These are phyloP conservation scores for Lepidurus packardi DNA, from an alignment of 1,140 invertebrate species.

Conservation along the genomic window DNA sequence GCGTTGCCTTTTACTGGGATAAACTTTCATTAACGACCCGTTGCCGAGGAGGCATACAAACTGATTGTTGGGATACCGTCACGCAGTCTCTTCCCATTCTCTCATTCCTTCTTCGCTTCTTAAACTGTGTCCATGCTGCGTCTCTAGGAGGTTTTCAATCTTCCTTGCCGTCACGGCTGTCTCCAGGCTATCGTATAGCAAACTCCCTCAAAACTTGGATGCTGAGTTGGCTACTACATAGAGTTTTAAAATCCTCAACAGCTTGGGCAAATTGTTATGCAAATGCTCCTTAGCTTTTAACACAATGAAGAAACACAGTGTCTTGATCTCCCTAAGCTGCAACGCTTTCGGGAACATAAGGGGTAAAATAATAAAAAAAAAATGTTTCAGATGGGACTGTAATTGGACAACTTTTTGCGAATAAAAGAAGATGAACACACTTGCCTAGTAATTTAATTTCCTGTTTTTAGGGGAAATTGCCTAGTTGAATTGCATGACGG, in stretches of 20 bases:
- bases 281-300: not conserved
- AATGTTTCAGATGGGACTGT: too few relatives aligned
- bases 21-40: conserved; percentile 13
- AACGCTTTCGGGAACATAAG: too few relatives aligned
- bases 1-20: conserved; percentile 2
- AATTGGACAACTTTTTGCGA: too few relatives aligned
- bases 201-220: not conserved
- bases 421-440: too few relatives aligned
- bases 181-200: not conserved
- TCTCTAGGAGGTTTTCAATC: not conserved
- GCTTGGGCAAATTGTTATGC: not conserved
- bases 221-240: conserved; percentile 9
- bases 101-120: not conserved
- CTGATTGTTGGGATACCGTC: conserved; percentile 2
- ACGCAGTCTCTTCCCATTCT: conserved; percentile 3
- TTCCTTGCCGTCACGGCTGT: not conserved
- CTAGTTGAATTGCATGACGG: too few relatives aligned
- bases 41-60: conserved; percentile 11
- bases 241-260: not conserved
- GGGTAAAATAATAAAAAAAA: too few relatives aligned
- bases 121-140: not conserved
- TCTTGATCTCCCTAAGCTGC: too few relatives aligned
- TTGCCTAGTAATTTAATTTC: too few relatives aligned
- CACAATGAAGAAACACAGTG: not conserved
- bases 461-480: too few relatives aligned